Percentiles rank a stretch among this genome's conserved stretches.
Evolutionary conservation across 2,888 invertebrate species (phyloP).

Genomic region (Mantis religiosa): DNA sequence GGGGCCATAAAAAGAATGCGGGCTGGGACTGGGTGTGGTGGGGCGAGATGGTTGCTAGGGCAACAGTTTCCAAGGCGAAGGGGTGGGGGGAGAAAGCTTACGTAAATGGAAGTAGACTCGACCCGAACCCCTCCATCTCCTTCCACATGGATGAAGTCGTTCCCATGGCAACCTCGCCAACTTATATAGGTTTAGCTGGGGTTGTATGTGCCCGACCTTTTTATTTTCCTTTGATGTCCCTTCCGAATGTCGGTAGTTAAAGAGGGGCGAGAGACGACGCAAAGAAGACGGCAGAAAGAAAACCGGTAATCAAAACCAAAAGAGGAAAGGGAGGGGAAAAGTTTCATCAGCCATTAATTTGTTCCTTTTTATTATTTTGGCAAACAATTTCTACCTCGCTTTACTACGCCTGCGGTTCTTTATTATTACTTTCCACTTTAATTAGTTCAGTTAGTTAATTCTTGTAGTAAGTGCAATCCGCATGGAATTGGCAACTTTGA

Average conservation of each 20-base stretch:
- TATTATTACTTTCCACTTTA: not conserved
- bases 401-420: not conserved
- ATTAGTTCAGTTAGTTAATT: not conserved
- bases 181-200: not conserved
- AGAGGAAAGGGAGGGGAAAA: not conserved
- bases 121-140: not conserved
- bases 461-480: not conserved
- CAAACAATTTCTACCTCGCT: not conserved
- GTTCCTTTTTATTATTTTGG: not conserved
- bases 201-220: not conserved
- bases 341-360: not conserved
- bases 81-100: not conserved
- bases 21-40: not conserved
- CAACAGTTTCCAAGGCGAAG: conserved; percentile 4
- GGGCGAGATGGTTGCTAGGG: not conserved
- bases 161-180: conserved; percentile 2
- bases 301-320: not conserved
- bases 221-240: conserved; percentile 11
- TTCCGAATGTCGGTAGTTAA: not conserved
- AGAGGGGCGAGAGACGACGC: not conserved
- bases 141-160: conserved; percentile 13
- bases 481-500: not conserved
- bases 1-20: not conserved
- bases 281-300: not conserved
- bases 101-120: conserved; percentile 5